Base-by-base conservation (phyloP, 1,140 invertebrate genomes). In the Drosophila chauvacae region DNA sequence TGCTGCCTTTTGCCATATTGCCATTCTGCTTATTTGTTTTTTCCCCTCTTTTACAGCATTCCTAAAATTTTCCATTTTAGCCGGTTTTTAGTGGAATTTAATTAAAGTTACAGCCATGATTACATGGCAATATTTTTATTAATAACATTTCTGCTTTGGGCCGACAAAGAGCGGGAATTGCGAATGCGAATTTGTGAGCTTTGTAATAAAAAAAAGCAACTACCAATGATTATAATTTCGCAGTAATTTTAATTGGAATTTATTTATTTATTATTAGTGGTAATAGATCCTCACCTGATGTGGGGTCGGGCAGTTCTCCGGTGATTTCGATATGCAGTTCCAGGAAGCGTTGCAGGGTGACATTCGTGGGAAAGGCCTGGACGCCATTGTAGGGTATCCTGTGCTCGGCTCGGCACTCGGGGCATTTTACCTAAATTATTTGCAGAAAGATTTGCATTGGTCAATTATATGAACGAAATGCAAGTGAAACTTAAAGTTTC, bases 371-470 rank as follows among this genome's bases (percentile, higher is more conserved):
- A 93, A 98, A 98, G 23, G 96, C 97, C 93, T 98, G 97, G 18
- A 99, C 97, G 35, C 98, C 98, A 93, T 98, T 97, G 93, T 98
- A 98, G 44, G 98, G 98, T 87, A 99, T 98, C 65, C 97, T 95
- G 94, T 99, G 98, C 94, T 99, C 98, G 55, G 98, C 97, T 62
- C 98, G 95, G 92, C 99, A 99, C 96, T 99, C 98, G 90, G 99
- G 98, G 95, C 98, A 99, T 95, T 99, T 99, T 45, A 99, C 97
- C 95, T 97, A 92, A 30, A 94, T 80, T 76, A 69, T 61, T 68
- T 16, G 50, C 55, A 18, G 5, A 47, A 47, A 41, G 20, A 16
- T 20, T 48, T 35, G 23, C 14, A 72, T 72, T 50, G 71, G 23
- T 47, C n/a, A 3, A 39, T 45, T 20, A 69, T 37, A 20, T 7